Percentiles rank a stretch among this genome's conserved stretches.
Evolutionary conservation across 2,113 vertebrate genomes (phyloP).

Genomic region (Oophaga pumilio): DNA sequence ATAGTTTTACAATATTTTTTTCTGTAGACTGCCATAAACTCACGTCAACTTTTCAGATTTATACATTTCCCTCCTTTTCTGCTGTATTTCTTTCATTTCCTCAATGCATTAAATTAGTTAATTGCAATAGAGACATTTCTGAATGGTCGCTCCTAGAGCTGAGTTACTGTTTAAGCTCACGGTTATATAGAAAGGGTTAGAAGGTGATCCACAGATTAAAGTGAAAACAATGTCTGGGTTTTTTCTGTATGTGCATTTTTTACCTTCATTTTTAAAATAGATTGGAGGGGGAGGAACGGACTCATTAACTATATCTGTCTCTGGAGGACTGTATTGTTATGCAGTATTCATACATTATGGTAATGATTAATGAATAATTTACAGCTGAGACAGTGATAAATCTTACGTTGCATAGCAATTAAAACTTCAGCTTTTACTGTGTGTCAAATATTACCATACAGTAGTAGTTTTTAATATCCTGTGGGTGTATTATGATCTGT

Average conservation of each 20-base stretch:
- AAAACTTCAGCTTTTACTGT: slow-evolving; percentile 25
- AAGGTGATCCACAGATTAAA: background rate
- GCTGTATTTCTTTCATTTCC: background rate
- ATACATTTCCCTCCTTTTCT: background rate
- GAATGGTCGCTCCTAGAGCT: background rate
- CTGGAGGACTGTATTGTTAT: slow-evolving; percentile 47
- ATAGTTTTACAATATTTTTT: too few relatives aligned
- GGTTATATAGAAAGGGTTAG: background rate
- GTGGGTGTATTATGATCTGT: background rate
- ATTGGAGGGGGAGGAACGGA: slow-evolving; percentile 13
- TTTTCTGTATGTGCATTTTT: background rate
- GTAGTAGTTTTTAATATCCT: background rate
- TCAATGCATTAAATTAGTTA: background rate
- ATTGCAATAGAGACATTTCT: background rate
- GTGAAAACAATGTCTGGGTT: background rate
- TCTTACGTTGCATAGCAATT: slow-evolving; percentile 44
- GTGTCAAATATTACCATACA: slow-evolving; percentile 16
- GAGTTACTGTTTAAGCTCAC: background rate
- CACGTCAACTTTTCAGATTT: too few relatives aligned
- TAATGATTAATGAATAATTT: slow-evolving; percentile 56
- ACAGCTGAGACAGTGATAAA: slow-evolving; percentile 50
- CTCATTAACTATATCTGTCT: slow-evolving; percentile 52
- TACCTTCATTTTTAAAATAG: background rate
- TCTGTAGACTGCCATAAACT: too few relatives aligned
- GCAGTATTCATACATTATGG: slow-evolving; percentile 53